These are phyloP conservation scores for Aphelenchoides avenae DNA, from an alignment of 1,140 invertebrate species.

Conservation along the genomic window DNA sequence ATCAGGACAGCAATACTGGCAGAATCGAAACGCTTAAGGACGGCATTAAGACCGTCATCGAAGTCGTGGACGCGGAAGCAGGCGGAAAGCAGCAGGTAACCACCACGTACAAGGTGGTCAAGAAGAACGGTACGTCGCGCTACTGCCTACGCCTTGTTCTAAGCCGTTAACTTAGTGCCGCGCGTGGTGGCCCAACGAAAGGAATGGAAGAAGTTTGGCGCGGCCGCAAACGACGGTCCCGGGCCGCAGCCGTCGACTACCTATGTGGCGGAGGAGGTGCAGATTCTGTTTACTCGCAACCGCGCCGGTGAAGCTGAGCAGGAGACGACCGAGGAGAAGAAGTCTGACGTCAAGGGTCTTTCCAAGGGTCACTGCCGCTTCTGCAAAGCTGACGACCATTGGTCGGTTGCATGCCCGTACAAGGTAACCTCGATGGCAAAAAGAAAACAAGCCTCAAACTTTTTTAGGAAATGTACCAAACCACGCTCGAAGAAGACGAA, in stretches of 20 bases:
- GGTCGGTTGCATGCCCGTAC: slow-evolving; percentile 55
- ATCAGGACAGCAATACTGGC: slow-evolving; percentile 20
- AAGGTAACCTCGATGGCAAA: slow-evolving; percentile 34
- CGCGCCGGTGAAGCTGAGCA: slow-evolving; percentile 52
- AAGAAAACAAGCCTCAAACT: slow-evolving; percentile 2
- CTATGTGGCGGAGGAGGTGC: slow-evolving; percentile 87
- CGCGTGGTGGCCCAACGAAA: slow-evolving; percentile 46
- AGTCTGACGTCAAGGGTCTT: slow-evolving; percentile 25
- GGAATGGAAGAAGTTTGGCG: slow-evolving; percentile 48
- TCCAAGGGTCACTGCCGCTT: slow-evolving; percentile 50
- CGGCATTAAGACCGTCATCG: slow-evolving; percentile 30
- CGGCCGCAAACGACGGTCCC: slow-evolving; percentile 33
- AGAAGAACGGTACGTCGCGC: too few relatives aligned
- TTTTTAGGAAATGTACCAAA: slow-evolving; percentile 47
- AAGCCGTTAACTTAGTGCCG: too few relatives aligned
- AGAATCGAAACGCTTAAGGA: slow-evolving; percentile 25
- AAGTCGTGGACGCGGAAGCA: slow-evolving; percentile 21
- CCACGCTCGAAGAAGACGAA: slow-evolving; percentile 37
- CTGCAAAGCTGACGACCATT: slow-evolving; percentile 58
- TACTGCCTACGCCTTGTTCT: too few relatives aligned
- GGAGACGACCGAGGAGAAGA: slow-evolving; percentile 46
- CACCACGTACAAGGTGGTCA: slow-evolving; percentile 42
- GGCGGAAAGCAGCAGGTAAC: slow-evolving; percentile 30
- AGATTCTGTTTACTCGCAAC: slow-evolving; percentile 71
- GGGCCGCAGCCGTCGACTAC: slow-evolving; percentile 73